Percentiles rank a stretch among this genome's conserved stretches.
Evolutionary conservation across 2,797 vertebrate genomes (phyloP).

Genomic region (Echiichthys vipera): DNA sequence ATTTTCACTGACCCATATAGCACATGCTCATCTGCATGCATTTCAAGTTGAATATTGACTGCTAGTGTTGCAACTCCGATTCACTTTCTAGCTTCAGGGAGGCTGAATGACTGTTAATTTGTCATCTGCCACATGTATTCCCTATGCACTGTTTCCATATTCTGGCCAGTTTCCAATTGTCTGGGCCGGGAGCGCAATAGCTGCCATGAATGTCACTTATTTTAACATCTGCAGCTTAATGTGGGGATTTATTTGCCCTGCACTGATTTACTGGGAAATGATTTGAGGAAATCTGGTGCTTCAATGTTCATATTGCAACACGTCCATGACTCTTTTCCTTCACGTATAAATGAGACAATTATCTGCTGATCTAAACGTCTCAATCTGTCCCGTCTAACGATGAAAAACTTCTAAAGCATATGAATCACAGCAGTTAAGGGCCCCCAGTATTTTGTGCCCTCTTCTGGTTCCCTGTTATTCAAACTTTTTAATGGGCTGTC

Average conservation of each 20-base stretch:
- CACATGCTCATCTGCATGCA: conserved; percentile 20
- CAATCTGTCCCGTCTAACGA: neutral
- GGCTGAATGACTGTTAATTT: conserved; percentile 34
- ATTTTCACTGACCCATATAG: conserved; percentile 49
- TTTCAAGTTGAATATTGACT: conserved; percentile 10
- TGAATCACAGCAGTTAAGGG: conserved; percentile 14
- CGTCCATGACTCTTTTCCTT: neutral
- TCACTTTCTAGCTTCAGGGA: conserved; percentile 4
- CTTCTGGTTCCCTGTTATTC: neutral
- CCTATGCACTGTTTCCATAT: conserved; percentile 24
- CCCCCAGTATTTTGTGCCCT: neutral
- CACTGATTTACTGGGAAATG: conserved; percentile 29
- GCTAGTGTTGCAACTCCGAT: conserved; percentile 19
- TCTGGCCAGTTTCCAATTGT: conserved; percentile 41
- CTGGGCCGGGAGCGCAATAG: conserved; percentile 27
- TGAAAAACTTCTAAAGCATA: neutral
- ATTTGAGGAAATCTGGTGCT: conserved; percentile 24
- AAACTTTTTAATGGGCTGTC: neutral
- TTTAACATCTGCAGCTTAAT: conserved; percentile 51
- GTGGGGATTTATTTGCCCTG: conserved; percentile 2
- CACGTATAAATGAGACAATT: conserved; percentile 1
- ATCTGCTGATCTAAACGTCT: conserved; percentile 10
- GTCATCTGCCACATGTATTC: conserved; percentile 20
- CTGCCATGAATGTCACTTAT: conserved; percentile 52
- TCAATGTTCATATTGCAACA: conserved; percentile 16